Evolutionary conservation across 2,797 vertebrate genomes (phyloP).

Genomic region (Kryptopterus vitreolus): DNA sequence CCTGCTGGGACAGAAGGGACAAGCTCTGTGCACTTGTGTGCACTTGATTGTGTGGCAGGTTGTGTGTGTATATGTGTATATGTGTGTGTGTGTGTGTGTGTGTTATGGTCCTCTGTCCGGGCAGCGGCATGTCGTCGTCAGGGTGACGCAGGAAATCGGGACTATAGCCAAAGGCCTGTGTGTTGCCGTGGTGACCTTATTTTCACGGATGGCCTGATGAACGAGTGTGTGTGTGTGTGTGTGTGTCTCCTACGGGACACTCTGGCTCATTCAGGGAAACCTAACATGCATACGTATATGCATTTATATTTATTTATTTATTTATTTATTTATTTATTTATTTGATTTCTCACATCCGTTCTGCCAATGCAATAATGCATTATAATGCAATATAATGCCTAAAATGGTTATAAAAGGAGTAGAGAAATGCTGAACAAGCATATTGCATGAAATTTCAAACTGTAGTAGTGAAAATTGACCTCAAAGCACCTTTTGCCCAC

Average conservation of each 20-base stretch:
- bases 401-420: not conserved
- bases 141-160: constrained; percentile 47
- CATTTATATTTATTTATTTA: not conserved
- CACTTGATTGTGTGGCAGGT: constrained; percentile 28
- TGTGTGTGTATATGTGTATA: constrained; percentile 26
- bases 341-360: not conserved
- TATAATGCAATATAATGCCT: no score
- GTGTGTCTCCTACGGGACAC: constrained; percentile 33
- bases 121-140: constrained; percentile 44
- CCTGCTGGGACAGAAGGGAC: constrained; percentile 4
- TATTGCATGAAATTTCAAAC: not conserved
- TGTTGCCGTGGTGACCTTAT: constrained; percentile 57
- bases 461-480: not conserved
- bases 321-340: no score
- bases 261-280: constrained; percentile 10
- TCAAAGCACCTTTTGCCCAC: not conserved
- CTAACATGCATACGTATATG: not conserved
- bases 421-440: not conserved
- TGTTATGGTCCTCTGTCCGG: constrained; percentile 25
- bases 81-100: constrained; percentile 12
- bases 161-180: constrained; percentile 42
- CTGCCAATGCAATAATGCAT: not conserved
- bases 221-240: constrained; percentile 24
- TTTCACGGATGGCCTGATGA: constrained; percentile 54
- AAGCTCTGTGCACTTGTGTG: not conserved